A percentile compares a stretch with the other conserved stretches of the same genome.
These are phyloP conservation scores for Zonitis immaculata DNA, from an alignment of 2,888 invertebrate species.

Conservation along the genomic window DNA sequence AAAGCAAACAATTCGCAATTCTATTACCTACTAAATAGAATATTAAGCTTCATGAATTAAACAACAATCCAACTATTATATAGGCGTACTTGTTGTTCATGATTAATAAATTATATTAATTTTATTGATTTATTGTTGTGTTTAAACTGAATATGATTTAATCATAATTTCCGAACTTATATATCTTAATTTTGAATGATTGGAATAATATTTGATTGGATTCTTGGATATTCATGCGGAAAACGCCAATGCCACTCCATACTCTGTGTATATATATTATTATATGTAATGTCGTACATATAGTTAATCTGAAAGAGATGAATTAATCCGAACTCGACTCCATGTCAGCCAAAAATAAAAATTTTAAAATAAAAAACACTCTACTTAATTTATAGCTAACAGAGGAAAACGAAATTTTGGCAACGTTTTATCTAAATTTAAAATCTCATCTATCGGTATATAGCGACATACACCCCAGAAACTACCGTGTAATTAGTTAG, in stretches of 20 bases:
- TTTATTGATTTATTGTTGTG: constrained; percentile 24
- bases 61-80: constrained; percentile 11
- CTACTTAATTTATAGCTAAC: constrained; percentile 45
- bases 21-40: too few relatives aligned
- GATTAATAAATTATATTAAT: constrained; percentile 24
- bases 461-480: too few relatives aligned
- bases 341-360: constrained; percentile 48
- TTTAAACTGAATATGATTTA: constrained; percentile 18
- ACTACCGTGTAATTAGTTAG: constrained; percentile 47
- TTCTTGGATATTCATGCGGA: too few relatives aligned
- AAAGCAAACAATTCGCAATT: constrained; percentile 31
- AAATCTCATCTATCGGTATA: constrained; percentile 47
- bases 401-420: constrained; percentile 50
- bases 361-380: too few relatives aligned
- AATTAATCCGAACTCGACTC: constrained; percentile 50
- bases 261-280: too few relatives aligned
- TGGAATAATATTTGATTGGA: neutral
- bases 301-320: constrained; percentile 50
- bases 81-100: constrained; percentile 19
- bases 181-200: neutral
- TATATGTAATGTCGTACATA: too few relatives aligned
- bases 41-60: constrained; percentile 28
- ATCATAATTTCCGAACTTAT: constrained; percentile 19
- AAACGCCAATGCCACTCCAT: constrained; percentile 47
- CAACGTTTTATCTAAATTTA: constrained; percentile 51